Conservation (phyloP, 2,888 invertebrate genomes). For the Stenolophus ochropezus region DNA sequence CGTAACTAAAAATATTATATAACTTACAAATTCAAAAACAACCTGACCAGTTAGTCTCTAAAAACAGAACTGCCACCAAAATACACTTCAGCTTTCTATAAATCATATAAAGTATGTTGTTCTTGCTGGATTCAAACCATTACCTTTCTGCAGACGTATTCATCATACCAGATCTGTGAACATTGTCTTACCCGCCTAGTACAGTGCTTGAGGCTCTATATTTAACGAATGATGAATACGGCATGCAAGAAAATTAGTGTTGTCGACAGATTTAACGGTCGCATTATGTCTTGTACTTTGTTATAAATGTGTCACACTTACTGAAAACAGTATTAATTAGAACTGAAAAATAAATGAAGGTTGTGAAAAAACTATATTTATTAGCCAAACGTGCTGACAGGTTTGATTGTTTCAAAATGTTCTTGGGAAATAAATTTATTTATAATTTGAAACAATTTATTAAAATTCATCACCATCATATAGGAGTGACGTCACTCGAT, state of each 20-base stretch:
- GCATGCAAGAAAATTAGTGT: constrained; percentile 25
- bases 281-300: constrained; percentile 34
- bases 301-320: constrained; percentile 23
- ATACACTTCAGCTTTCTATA: neutral
- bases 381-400: constrained; percentile 1
- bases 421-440: too few species aligned
- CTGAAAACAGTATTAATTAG: neutral
- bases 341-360: neutral
- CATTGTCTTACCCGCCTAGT: neutral
- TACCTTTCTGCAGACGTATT: constrained; percentile 19
- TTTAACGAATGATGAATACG: constrained; percentile 22
- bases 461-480: too few species aligned
- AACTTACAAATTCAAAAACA: too few species aligned
- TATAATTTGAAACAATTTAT: neutral
- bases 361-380: neutral
- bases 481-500: too few species aligned
- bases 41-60: too few species aligned
- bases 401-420: constrained; percentile 2
- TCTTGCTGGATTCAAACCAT: constrained; percentile 19
- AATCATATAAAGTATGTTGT: neutral
- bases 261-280: constrained; percentile 33
- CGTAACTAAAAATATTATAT: too few species aligned
- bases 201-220: neutral
- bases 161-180: neutral
- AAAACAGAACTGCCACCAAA: neutral